Percentiles rank a stretch among this genome's conserved stretches.
These are phyloP conservation scores for Lithodes maja DNA, from an alignment of 2,888 invertebrate genomes.

Conservation along the genomic window DNA sequence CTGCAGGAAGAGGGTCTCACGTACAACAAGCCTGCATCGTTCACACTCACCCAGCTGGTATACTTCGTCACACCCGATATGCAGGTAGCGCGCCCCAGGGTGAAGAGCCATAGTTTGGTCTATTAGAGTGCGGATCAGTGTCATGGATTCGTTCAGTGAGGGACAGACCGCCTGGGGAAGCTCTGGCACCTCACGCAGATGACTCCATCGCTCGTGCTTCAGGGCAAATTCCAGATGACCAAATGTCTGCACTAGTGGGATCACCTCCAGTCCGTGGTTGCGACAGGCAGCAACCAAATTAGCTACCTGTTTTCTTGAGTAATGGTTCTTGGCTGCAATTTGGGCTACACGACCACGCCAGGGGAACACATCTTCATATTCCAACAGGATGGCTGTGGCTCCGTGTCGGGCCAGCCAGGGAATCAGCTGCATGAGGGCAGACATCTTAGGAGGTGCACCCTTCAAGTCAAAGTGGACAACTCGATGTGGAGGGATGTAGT, in stretches of 20 bases:
- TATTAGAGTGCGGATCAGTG: conserved; percentile 73
- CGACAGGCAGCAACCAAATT: conserved; percentile 73
- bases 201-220: conserved; percentile 82
- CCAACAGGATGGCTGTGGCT: conserved; percentile 78
- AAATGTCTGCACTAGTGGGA: conserved; percentile 78
- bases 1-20: conserved; percentile 80
- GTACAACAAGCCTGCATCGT: conserved; percentile 71
- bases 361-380: conserved; percentile 81
- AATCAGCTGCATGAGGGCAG: conserved; percentile 73
- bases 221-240: conserved; percentile 82
- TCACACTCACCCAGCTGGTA: conserved; percentile 71
- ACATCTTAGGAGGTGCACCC: conserved; percentile 77
- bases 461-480: conserved; percentile 77
- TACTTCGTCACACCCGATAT: conserved; percentile 77
- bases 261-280: conserved; percentile 77
- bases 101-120: conserved; percentile 74
- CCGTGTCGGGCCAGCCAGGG: conserved; percentile 71
- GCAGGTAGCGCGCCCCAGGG: conserved; percentile 74
- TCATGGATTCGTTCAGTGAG: conserved; percentile 74
- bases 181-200: conserved; percentile 81
- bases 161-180: conserved; percentile 80
- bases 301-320: conserved; percentile 73
- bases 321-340: conserved; percentile 74
- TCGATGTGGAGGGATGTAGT: conserved; percentile 70
- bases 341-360: conserved; percentile 76